phyloP scores from a whole-genome alignment of 2,888 invertebrate species.

The Troides oblongomaculatus region DNA sequence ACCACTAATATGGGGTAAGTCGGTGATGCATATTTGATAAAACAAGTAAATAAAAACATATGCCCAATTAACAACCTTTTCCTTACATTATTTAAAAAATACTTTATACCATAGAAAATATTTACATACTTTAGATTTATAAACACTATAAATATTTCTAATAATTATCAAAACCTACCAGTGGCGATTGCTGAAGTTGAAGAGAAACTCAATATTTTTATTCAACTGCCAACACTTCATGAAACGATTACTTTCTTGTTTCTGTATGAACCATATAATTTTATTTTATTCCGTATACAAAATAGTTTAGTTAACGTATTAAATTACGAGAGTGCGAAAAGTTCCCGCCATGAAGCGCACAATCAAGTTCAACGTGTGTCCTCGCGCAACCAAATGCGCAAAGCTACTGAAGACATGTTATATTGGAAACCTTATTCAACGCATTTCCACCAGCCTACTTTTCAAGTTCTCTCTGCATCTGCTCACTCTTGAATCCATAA shows the following conservation, averaged over 20 bases:
- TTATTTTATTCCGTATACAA: not conserved
- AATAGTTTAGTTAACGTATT: slow-evolving; percentile 38
- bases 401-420: slow-evolving; percentile 68
- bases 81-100: too few relatives aligned
- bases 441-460: slow-evolving; percentile 69
- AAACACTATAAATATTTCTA: not conserved
- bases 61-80: too few relatives aligned
- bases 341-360: slow-evolving; percentile 63
- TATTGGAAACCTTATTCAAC: slow-evolving; percentile 55
- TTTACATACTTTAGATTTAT: too few relatives aligned
- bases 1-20: too few relatives aligned
- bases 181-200: not conserved
- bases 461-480: slow-evolving; percentile 62
- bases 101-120: too few relatives aligned
- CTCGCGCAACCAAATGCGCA: slow-evolving; percentile 67
- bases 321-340: slow-evolving; percentile 64
- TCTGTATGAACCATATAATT: not conserved
- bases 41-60: too few relatives aligned
- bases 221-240: slow-evolving; percentile 8
- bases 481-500: slow-evolving; percentile 34
- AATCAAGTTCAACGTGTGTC: slow-evolving; percentile 47
- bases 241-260: not conserved
- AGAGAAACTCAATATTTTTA: not conserved
- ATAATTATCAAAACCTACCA: slow-evolving; percentile 13
- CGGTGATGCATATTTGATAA: too few relatives aligned